phyloP scores from a whole-genome alignment of 2,113 vertebrate species.

The Scortum barcoo region DNA sequence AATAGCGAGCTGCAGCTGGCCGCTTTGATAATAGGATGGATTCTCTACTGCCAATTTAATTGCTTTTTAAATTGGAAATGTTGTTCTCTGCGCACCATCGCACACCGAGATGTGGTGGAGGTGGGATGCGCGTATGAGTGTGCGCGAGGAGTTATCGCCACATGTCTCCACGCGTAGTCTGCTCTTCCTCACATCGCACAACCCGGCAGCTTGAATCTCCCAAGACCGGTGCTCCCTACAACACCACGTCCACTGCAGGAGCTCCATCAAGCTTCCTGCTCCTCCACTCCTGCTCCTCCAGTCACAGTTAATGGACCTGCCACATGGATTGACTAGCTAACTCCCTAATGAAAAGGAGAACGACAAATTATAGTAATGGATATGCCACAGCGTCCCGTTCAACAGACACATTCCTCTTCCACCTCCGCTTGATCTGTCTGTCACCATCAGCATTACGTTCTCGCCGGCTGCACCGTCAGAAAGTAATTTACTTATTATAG shows the following conservation, averaged over 20 bases:
- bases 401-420: conserved; percentile 45
- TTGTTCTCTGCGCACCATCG: conserved; percentile 20
- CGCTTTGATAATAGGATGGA: conserved; percentile 19
- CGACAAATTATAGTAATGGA: conserved; percentile 66
- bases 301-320: conserved; percentile 52
- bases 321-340: conserved; percentile 4
- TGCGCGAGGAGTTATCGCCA: conserved; percentile 6
- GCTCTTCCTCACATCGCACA: conserved; percentile 18
- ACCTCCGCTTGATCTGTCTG: conserved; percentile 33
- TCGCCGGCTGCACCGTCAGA: conserved; percentile 43
- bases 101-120: conserved; percentile 3
- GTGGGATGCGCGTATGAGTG: neutral
- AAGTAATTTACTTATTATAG: conserved; percentile 59
- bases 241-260: neutral
- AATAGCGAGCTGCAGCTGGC: conserved; percentile 4
- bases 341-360: conserved; percentile 42
- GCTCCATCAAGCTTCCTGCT: conserved; percentile 11
- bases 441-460: conserved; percentile 51
- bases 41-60: conserved; percentile 41
- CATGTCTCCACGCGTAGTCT: conserved; percentile 10
- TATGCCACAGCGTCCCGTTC: conserved; percentile 43
- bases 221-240: neutral
- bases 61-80: conserved; percentile 64
- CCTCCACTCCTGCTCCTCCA: conserved; percentile 8
- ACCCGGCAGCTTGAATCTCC: conserved; percentile 12